Evolutionary conservation across 2,888 invertebrate species (phyloP).

Genomic region (Pollenia angustigena): DNA sequence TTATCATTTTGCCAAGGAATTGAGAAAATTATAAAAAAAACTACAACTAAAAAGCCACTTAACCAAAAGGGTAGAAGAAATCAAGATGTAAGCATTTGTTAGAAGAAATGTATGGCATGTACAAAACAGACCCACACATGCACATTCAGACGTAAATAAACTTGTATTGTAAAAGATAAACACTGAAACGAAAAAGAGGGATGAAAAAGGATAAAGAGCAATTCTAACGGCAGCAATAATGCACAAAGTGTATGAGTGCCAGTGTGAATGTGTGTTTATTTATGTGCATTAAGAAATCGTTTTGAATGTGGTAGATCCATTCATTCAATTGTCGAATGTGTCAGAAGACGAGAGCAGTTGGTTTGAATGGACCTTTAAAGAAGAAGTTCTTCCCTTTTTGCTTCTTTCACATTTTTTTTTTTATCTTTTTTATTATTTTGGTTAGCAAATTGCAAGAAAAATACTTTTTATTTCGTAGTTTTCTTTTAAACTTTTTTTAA

Average conservation of each 20-base stretch:
- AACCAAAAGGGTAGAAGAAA: slow-evolving; percentile 31
- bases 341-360: slow-evolving; percentile 50
- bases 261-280: background rate
- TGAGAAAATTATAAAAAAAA: slow-evolving; percentile 40
- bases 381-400: slow-evolving; percentile 20
- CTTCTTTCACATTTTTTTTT: slow-evolving; percentile 29
- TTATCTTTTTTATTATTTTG: slow-evolving; percentile 37
- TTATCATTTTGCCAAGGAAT: slow-evolving; percentile 22
- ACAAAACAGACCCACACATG: background rate
- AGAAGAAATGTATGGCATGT: background rate
- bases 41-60: slow-evolving; percentile 53
- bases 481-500: background rate
- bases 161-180: slow-evolving; percentile 40
- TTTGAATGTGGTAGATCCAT: slow-evolving; percentile 31
- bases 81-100: slow-evolving; percentile 24
- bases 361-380: slow-evolving; percentile 52
- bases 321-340: slow-evolving; percentile 68
- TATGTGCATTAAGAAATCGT: slow-evolving; percentile 27
- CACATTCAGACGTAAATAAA: slow-evolving; percentile 13
- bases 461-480: slow-evolving; percentile 5
- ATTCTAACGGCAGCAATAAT: slow-evolving; percentile 14
- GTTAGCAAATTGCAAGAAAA: slow-evolving; percentile 52
- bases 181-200: slow-evolving; percentile 29
- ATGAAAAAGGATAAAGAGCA: slow-evolving; percentile 17
- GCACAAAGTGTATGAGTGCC: background rate